These are phyloP conservation scores for Cecidostiba fungosa DNA, from an alignment of 2,888 invertebrate genomes.

Conservation along the genomic window DNA sequence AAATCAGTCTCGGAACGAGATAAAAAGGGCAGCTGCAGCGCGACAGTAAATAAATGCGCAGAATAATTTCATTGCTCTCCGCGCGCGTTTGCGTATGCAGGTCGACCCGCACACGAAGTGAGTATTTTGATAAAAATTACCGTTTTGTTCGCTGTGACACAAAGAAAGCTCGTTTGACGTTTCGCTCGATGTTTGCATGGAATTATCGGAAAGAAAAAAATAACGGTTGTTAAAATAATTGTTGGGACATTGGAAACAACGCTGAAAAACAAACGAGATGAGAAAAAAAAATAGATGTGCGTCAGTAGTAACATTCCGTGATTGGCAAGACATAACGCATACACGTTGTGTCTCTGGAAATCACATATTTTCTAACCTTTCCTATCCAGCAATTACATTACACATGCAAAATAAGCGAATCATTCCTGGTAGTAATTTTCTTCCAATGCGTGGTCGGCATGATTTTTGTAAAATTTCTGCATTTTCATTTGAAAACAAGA, in stretches of 20 bases:
- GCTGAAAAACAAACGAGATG: background rate
- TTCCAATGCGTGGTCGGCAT: background rate
- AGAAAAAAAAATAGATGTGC: background rate
- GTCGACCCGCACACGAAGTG: background rate
- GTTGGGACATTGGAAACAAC: no score
- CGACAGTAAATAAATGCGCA: background rate
- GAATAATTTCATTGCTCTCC: background rate
- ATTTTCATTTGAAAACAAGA: background rate
- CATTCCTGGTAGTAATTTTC: background rate
- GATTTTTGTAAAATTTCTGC: background rate
- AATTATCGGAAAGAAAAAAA: background rate
- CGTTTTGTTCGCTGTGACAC: background rate
- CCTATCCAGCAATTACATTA: background rate
- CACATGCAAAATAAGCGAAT: background rate
- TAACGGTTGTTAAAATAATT: background rate
- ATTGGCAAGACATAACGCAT: background rate
- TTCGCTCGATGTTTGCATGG: background rate
- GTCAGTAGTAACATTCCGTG: slow-evolving; percentile 10
- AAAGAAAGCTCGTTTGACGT: background rate
- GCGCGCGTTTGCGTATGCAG: background rate
- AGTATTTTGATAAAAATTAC: slow-evolving; percentile 6
- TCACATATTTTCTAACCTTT: background rate
- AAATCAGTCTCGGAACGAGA: background rate
- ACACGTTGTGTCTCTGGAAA: background rate
- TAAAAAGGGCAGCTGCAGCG: background rate